These are phyloP conservation scores for Lacanobia wlatinum DNA, from an alignment of 2,888 invertebrate genomes.

Conservation along the genomic window DNA sequence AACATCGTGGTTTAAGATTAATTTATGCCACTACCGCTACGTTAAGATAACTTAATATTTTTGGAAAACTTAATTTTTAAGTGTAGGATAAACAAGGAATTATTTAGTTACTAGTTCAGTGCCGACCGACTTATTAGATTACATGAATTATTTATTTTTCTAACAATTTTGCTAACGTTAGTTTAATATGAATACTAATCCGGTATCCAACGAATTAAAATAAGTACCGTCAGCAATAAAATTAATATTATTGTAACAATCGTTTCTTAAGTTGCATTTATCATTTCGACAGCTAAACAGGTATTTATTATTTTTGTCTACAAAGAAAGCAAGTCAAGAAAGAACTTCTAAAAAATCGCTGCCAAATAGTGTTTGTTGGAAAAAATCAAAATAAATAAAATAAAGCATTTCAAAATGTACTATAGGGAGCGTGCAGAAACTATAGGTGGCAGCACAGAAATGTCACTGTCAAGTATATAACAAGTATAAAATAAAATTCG, in stretches of 20 bases:
- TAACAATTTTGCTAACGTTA: slow-evolving; percentile 10
- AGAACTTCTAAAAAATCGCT: background rate
- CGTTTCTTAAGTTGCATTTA: slow-evolving; percentile 28
- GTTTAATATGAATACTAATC: slow-evolving; percentile 18
- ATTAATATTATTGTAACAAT: background rate
- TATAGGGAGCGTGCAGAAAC: too few species aligned
- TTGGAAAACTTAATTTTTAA: background rate
- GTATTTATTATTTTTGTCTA: background rate
- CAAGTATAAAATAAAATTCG: too few species aligned
- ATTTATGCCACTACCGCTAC: too few species aligned
- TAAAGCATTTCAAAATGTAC: too few species aligned
- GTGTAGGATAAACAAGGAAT: slow-evolving; percentile 8
- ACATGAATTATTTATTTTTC: slow-evolving; percentile 6
- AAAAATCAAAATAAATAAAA: too few species aligned
- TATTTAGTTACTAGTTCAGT: background rate
- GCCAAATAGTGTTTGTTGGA: background rate
- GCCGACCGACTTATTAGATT: background rate
- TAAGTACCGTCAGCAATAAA: slow-evolving; percentile 4
- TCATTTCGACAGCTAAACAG: slow-evolving; percentile 10
- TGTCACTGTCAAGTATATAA: too few species aligned
- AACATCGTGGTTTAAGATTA: background rate
- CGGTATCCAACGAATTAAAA: slow-evolving; percentile 7
- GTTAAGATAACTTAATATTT: background rate
- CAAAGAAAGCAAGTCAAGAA: too few species aligned
- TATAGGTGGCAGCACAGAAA: too few species aligned